These are phyloP conservation scores for Acleris literana DNA, from an alignment of 2,888 invertebrate genomes.

Conservation along the genomic window DNA sequence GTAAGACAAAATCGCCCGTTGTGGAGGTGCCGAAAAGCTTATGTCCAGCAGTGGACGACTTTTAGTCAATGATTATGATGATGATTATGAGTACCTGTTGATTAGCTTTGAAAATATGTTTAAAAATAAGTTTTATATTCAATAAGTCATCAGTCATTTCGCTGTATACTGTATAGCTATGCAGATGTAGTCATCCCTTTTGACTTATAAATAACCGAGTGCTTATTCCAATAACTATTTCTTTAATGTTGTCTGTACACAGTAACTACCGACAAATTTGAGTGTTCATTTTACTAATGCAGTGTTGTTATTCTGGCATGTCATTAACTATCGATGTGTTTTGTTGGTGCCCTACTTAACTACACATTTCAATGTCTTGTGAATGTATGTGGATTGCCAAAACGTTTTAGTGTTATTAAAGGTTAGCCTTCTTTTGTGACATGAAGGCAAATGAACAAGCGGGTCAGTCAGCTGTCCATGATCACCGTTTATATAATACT, in stretches of 20 bases:
- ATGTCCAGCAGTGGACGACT: no score
- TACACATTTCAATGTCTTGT: conserved; percentile 23
- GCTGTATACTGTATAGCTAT: neutral
- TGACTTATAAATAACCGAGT: neutral
- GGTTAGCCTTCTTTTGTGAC: no score
- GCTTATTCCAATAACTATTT: conserved; percentile 2
- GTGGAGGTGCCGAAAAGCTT: no score
- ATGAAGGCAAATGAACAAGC: no score
- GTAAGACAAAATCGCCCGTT: no score
- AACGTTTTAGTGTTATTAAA: neutral
- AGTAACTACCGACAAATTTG: conserved; percentile 18
- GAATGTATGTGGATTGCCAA: conserved; percentile 14
- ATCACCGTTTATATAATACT: no score
- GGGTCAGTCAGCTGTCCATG: no score
- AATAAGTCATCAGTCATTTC: no score
- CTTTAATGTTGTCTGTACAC: conserved; percentile 11
- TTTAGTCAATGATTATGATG: no score
- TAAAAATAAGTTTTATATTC: no score
- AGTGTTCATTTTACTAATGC: conserved; percentile 34
- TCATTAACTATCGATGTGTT: conserved; percentile 34
- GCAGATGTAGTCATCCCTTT: conserved; percentile 1
- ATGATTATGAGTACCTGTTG: no score
- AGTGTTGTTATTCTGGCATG: conserved; percentile 33
- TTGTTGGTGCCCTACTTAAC: conserved; percentile 27
- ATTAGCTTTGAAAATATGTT: no score